Evolutionary conservation across 2,113 vertebrate species (phyloP), one percentile per base, ranked within the genome.

Genomic region (Labeo rohita): DNA sequence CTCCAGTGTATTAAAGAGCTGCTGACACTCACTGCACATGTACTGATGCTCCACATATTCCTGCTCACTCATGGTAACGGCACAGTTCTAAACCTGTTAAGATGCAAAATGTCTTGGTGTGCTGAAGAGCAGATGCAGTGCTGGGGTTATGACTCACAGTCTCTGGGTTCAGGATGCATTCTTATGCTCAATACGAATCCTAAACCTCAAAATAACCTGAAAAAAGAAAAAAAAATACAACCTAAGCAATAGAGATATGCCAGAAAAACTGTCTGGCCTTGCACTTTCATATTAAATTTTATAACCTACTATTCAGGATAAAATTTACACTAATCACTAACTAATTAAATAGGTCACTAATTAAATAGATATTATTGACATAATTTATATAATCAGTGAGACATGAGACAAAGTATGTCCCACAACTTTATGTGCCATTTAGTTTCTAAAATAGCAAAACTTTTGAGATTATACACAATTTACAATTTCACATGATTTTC

Each of bases 21-120:
- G 90, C 18, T 96, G 96, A 49, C 96, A 97, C 92, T 97, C 96
- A 0, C 97, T 97, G 90, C 97, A 97, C 96, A 97, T 97, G 81
- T 96, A 98, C 92, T 98, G 96, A 89, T 97, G 97, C 89, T 97
- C 96, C 87, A 96, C 94, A 80, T 95, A 94, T 82, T 93, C 95
- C 84, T 91, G 92, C 54, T 93, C 93, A 9, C 85, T 91, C 95
- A 95, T 95, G 81, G 73, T 88, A 85, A 49, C 68, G 21, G 76
- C 10, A 79, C 16, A 45, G 54, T 43, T 11, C 18, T 15, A 59
- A 61, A 65, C 6, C n/a, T 5, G 52, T 59, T 79, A n/a, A 59
- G 50, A 79, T 79, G 77, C 21, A 12, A 80, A 81, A 13, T 15
- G 6, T 59, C 9, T 78, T 11, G 74, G 8, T 78, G 49, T 78